Conservation (phyloP, 2,888 invertebrate genomes). For the Conchocele bisecta region DNA sequence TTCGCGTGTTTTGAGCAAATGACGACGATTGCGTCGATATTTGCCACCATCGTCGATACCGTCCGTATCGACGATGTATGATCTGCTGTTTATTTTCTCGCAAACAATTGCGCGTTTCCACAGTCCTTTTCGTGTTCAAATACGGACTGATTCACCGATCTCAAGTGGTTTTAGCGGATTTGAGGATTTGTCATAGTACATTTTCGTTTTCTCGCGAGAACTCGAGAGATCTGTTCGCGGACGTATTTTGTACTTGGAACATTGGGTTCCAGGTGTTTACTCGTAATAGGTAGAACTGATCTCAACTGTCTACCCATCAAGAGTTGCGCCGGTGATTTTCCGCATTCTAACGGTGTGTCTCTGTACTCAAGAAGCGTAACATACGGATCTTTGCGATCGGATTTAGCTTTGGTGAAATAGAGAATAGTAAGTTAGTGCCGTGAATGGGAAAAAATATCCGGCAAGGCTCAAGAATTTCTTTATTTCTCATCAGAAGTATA, state of each 20-base stretch:
- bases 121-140: constrained; percentile 1
- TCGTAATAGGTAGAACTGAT: constrained; percentile 8
- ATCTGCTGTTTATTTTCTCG: constrained; percentile 12
- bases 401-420: constrained; percentile 9
- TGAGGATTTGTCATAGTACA: constrained; percentile 2
- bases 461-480: too few species aligned
- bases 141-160: constrained; percentile 2
- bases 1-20: too few species aligned
- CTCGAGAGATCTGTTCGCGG: too few species aligned
- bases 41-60: neutral
- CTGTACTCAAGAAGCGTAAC: neutral
- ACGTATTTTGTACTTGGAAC: neutral
- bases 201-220: too few species aligned
- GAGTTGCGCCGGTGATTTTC: constrained; percentile 2
- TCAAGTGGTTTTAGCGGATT: constrained; percentile 5
- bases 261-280: constrained; percentile 1
- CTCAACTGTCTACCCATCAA: neutral
- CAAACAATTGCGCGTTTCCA: constrained; percentile 10
- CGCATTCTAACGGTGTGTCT: neutral
- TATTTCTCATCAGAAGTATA: too few species aligned
- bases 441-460: too few species aligned
- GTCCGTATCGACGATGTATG: constrained; percentile 5
- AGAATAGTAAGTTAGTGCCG: too few species aligned
- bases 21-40: constrained; percentile 3
- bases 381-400: neutral